Base-by-base conservation (phyloP, 2,888 invertebrate genomes). In the Hypomecis atomaria region DNA sequence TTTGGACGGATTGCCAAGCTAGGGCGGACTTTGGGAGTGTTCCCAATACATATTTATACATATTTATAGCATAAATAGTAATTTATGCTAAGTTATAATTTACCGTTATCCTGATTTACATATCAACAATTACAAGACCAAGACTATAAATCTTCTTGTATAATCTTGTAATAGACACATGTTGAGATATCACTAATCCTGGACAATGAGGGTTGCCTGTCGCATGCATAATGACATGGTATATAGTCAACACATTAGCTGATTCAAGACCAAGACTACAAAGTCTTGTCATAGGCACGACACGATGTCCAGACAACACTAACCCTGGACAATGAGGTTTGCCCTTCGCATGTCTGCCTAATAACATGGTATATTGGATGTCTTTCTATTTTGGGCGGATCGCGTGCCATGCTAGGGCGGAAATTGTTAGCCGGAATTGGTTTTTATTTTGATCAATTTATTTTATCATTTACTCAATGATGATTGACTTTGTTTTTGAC, bases 301-400 rank as follows among this genome's bases (percentile, higher is more conserved):
- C n/a, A n/a, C n/a, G n/a, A n/a, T 23, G 23, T 23, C 23, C 23
- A 23, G 1, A 3, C 23, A 23, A 23, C 23, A 23, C 40, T 40
- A 10, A 4, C 7, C 40, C 0, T 5, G 40, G 40, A 40, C 40
- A 65, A 58, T 69, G 23, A 58, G 53, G 50, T 38, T 48, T 42
- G 44, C 49, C 60, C 49, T 40, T 44, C 59, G 44, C 62, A 57
- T 59, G 65, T 61, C 57, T 9, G 49, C 23, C 11, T 62, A 59
- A 69, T 69, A 62, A 58, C 58, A 62, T 59, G 55, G 53, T 61
- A 43, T 63, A 64, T 65, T 55, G 43, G 50, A 59, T 63, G 61
- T 56, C 64, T 56, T 49, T 55, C 55, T 64, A 59, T 52, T 55
- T 55, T 42, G 64, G 64, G 59, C 55, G 64, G 64, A 55, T 64